These are phyloP conservation scores for Meganola albula DNA, from an alignment of 2,888 invertebrate genomes.

Conservation along the genomic window DNA sequence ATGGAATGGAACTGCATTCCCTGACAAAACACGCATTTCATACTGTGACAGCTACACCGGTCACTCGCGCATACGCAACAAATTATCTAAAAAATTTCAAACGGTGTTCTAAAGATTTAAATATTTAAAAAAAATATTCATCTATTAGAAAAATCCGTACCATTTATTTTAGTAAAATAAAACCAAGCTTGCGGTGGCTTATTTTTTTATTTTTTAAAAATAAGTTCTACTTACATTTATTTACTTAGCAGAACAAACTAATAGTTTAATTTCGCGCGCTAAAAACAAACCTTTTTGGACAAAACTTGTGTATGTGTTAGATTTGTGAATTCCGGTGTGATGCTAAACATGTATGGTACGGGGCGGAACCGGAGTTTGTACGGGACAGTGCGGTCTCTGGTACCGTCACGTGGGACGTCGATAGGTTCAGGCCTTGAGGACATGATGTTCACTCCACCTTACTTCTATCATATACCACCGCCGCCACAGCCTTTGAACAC, in stretches of 20 bases:
- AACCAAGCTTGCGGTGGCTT: slow-evolving; percentile 45
- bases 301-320: slow-evolving; percentile 31
- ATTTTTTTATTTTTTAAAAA: slow-evolving; percentile 61
- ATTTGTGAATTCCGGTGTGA: slow-evolving; percentile 35
- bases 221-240: slow-evolving; percentile 50
- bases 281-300: slow-evolving; percentile 27
- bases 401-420: slow-evolving; percentile 51
- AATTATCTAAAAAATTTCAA: slow-evolving; percentile 15
- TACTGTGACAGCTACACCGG: slow-evolving; percentile 37
- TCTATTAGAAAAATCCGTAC: slow-evolving; percentile 48
- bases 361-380: slow-evolving; percentile 56
- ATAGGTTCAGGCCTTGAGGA: slow-evolving; percentile 51
- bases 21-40: slow-evolving; percentile 44
- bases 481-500: slow-evolving; percentile 61
- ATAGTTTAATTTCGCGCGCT: slow-evolving; percentile 31
- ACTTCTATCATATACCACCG: slow-evolving; percentile 68
- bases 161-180: slow-evolving; percentile 13
- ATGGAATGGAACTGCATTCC: slow-evolving; percentile 47
- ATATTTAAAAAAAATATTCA: slow-evolving; percentile 58
- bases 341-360: slow-evolving; percentile 58
- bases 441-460: slow-evolving; percentile 54
- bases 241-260: slow-evolving; percentile 8
- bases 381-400: slow-evolving; percentile 66
- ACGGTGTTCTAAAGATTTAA: slow-evolving; percentile 56
- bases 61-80: slow-evolving; percentile 39